Conservation (phyloP, 2,888 invertebrate species). For the Loripinus fragilis region DNA sequence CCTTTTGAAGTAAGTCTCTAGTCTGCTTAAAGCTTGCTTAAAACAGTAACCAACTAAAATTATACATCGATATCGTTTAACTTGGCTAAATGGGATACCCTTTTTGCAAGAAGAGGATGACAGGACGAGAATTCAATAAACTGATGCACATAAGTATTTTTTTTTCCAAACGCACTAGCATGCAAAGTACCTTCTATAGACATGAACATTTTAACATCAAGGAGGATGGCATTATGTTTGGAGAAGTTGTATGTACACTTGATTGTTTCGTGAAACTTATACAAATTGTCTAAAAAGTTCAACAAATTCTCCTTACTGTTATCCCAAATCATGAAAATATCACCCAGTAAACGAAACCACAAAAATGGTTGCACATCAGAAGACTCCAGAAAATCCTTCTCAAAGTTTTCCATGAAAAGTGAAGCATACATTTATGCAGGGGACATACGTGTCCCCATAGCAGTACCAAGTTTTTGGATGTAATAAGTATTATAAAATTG, state of each 20-base stretch:
- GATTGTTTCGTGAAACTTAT: background rate
- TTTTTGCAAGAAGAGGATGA: conserved; percentile 5
- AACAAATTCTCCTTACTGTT: conserved; percentile 1
- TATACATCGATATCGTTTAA: background rate
- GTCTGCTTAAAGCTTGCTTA: background rate
- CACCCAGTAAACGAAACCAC: conserved; percentile 25
- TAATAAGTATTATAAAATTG: conserved; percentile 13
- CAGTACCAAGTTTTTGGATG: background rate
- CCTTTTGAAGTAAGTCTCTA: no score
- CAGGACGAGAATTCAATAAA: conserved; percentile 6
- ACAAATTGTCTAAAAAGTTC: background rate
- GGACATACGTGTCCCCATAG: conserved; percentile 13
- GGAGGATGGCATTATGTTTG: background rate
- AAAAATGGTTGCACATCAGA: conserved; percentile 1
- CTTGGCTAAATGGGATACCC: conserved; percentile 5
- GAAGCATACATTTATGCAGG: conserved; percentile 13
- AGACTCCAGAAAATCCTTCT: conserved; percentile 3
- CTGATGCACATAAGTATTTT: background rate
- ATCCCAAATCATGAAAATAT: background rate
- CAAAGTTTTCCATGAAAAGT: no score
- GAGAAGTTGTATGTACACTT: background rate
- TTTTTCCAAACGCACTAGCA: background rate
- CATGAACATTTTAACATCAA: background rate
- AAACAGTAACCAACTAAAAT: background rate
- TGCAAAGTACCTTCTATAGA: background rate